These are phyloP conservation scores for Megalurothrips usitatus DNA, from an alignment of 2,888 invertebrate species.

Conservation along the genomic window DNA sequence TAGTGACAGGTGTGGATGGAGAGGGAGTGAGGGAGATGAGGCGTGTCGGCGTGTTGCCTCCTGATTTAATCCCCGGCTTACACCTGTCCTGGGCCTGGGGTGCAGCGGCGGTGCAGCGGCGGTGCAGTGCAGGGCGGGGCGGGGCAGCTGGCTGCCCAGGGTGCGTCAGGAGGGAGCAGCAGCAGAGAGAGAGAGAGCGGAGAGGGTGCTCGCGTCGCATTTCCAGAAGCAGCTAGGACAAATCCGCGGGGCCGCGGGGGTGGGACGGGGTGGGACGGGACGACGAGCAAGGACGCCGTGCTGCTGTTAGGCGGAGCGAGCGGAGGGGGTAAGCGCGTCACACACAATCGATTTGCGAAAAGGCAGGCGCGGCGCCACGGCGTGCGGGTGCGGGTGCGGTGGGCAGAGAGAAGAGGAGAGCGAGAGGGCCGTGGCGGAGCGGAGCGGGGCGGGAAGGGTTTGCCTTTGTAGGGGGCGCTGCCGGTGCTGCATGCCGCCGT, in stretches of 20 bases:
- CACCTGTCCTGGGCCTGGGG: too few relatives aligned
- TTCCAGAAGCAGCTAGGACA: neutral
- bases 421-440: neutral
- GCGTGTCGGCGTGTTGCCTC: too few relatives aligned
- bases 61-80: too few relatives aligned
- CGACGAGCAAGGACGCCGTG: neutral
- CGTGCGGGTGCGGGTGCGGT: too few relatives aligned
- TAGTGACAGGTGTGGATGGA: neutral
- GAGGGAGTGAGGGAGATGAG: conserved; percentile 18
- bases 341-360: conserved; percentile 22
- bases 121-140: neutral
- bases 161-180: neutral
- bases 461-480: neutral
- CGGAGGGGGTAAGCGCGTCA: conserved; percentile 24
- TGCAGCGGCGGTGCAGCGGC: neutral
- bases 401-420: neutral
- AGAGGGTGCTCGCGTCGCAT: conserved; percentile 19
- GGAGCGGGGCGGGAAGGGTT: neutral
- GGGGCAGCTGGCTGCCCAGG: neutral
- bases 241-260: too few relatives aligned
- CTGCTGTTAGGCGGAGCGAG: too few relatives aligned
- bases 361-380: neutral
- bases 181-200: neutral
- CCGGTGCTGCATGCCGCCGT: neutral
- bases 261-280: conserved; percentile 22